A percentile compares a stretch with the other conserved stretches of the same genome.
These are phyloP conservation scores for Lasiurus cinereus DNA, from an alignment of 2,113 vertebrate species.

Conservation along the genomic window DNA sequence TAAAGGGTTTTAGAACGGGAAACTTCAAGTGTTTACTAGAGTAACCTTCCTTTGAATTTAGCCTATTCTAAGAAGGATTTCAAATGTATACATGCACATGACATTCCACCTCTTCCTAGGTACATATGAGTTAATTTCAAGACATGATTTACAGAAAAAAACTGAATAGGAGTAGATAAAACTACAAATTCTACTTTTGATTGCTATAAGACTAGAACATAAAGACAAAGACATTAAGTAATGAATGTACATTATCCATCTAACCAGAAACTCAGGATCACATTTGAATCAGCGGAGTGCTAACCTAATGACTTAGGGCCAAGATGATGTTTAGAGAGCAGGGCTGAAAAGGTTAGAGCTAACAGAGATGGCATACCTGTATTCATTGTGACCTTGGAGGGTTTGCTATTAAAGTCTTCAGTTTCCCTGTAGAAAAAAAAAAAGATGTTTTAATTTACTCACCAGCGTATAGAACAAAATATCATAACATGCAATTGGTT, in stretches of 20 bases:
- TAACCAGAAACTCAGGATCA: not conserved
- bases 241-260: not conserved
- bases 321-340: slow-evolving; percentile 62
- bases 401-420: slow-evolving; percentile 88
- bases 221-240: slow-evolving; percentile 25
- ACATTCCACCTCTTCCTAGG: not conserved
- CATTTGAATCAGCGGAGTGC: not conserved
- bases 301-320: slow-evolving; percentile 52
- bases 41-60: slow-evolving; percentile 53
- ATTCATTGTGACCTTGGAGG: slow-evolving; percentile 89
- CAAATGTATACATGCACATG: not conserved
- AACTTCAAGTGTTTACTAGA: slow-evolving; percentile 25
- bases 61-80: slow-evolving; percentile 22
- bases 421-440: slow-evolving; percentile 88
- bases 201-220: slow-evolving; percentile 16
- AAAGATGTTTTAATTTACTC: slow-evolving; percentile 84
- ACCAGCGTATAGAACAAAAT: slow-evolving; percentile 72
- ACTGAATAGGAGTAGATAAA: not conserved
- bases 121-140: slow-evolving; percentile 2
- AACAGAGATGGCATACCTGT: slow-evolving; percentile 88
- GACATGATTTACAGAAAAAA: not conserved
- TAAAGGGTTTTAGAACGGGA: not conserved
- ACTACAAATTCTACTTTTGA: slow-evolving; percentile 73
- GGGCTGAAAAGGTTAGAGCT: slow-evolving; percentile 55
- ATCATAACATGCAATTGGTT: slow-evolving; percentile 48